Evolutionary conservation across 2,797 vertebrate species (phyloP).

Genomic region (Crypturellus tataupa): DNA sequence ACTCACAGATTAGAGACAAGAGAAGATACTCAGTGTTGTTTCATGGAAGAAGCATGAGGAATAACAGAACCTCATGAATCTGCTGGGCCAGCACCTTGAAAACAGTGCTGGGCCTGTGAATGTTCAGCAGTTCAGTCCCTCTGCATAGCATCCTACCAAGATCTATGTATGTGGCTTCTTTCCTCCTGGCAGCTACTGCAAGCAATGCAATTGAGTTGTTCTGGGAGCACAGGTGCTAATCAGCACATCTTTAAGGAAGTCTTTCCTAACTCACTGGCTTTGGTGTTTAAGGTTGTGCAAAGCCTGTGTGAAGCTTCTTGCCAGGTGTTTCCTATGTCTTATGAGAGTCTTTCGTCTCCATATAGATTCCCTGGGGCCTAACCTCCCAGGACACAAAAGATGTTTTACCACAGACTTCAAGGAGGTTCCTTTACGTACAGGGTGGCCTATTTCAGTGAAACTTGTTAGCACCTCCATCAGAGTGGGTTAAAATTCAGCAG

Average conservation of each 20-base stretch:
- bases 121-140: not conserved
- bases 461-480: not conserved
- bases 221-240: not conserved
- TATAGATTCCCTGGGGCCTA: not conserved
- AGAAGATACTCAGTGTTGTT: not conserved
- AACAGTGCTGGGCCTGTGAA: not conserved
- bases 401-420: not conserved
- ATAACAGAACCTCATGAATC: not conserved
- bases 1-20: not conserved
- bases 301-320: not conserved
- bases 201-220: not conserved
- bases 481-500: not conserved
- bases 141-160: not conserved
- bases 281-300: not conserved
- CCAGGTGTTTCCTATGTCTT: not conserved
- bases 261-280: not conserved
- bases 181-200: not conserved
- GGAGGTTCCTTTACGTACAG: not conserved
- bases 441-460: not conserved
- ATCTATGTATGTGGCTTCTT: not conserved
- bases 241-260: not conserved
- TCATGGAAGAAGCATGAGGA: not conserved
- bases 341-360: not conserved
- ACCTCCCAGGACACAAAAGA: not conserved
- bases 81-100: not conserved